Conservation (phyloP, 1,140 invertebrate genomes). For the Microplitis mediator region DNA sequence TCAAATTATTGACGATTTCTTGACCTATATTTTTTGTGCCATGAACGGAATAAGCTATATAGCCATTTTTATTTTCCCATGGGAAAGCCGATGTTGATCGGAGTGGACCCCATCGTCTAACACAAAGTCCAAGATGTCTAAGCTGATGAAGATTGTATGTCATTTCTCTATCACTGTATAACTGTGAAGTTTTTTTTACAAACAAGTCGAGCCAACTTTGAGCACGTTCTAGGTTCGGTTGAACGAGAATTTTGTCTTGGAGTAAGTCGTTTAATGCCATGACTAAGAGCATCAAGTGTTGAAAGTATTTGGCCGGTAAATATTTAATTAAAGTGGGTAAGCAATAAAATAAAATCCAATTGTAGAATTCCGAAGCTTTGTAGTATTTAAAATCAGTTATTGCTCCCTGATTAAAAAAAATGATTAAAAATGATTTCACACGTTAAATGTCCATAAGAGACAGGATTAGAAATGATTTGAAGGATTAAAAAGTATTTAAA, state of each 20-base stretch:
- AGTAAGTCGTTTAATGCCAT: conserved; percentile 27
- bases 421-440: too few relatives aligned
- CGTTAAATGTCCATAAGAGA: too few relatives aligned
- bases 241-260: conserved; percentile 16
- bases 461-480: too few relatives aligned
- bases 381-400: conserved; percentile 1
- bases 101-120: not conserved
- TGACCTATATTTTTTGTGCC: too few relatives aligned
- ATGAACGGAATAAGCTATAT: not conserved
- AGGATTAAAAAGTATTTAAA: too few relatives aligned
- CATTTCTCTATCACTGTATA: not conserved
- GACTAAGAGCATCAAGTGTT: conserved; percentile 38
- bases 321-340: conserved; percentile 21
- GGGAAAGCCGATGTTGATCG: not conserved
- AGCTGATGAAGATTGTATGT: not conserved
- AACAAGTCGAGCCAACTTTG: conserved; percentile 25
- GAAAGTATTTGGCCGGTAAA: conserved; percentile 33
- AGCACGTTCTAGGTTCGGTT: conserved; percentile 26
- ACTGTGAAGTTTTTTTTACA: not conserved
- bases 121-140: not conserved
- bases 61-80: not conserved
- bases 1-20: not conserved
- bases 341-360: conserved; percentile 37
- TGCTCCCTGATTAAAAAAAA: too few relatives aligned
- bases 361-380: conserved; percentile 30